Percentiles rank a stretch among this genome's conserved stretches.
Evolutionary conservation across 2,797 vertebrate genomes (phyloP).

Genomic region (Pristis pectinata): DNA sequence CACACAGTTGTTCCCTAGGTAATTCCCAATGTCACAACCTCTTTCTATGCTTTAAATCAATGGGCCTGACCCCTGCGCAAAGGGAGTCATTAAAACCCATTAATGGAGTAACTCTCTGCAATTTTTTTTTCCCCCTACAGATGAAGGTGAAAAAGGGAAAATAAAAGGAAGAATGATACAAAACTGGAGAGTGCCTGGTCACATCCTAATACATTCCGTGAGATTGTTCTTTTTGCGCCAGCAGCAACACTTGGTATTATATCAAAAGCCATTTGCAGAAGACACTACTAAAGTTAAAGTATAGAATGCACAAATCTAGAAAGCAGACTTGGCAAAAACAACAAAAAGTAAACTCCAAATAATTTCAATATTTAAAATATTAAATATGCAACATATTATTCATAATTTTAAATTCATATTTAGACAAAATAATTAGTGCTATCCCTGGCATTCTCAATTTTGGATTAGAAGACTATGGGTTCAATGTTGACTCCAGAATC

Average conservation of each 20-base stretch:
- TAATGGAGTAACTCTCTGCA: conserved; percentile 16
- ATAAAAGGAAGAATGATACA: neutral
- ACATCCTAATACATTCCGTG: neutral
- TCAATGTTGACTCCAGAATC: no score
- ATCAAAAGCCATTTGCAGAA: neutral
- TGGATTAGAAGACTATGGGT: no score
- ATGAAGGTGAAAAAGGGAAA: neutral
- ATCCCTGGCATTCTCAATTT: no score
- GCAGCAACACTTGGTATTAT: neutral
- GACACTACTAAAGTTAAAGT: neutral
- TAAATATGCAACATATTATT: neutral
- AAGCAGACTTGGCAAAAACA: neutral
- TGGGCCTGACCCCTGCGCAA: conserved; percentile 25
- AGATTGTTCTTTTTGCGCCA: neutral
- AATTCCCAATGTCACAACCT: conserved; percentile 37
- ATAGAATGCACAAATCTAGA: neutral
- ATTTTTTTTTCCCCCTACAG: neutral
- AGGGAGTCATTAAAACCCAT: conserved; percentile 32
- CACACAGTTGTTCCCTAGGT: conserved; percentile 30
- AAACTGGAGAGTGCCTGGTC: neutral
- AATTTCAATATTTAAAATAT: neutral
- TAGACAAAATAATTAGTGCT: neutral
- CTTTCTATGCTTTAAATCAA: conserved; percentile 31
- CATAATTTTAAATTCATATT: neutral
- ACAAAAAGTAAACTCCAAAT: neutral